phyloP scores from a whole-genome alignment of 1,140 invertebrate genomes.

The Phocides pigmalion region DNA sequence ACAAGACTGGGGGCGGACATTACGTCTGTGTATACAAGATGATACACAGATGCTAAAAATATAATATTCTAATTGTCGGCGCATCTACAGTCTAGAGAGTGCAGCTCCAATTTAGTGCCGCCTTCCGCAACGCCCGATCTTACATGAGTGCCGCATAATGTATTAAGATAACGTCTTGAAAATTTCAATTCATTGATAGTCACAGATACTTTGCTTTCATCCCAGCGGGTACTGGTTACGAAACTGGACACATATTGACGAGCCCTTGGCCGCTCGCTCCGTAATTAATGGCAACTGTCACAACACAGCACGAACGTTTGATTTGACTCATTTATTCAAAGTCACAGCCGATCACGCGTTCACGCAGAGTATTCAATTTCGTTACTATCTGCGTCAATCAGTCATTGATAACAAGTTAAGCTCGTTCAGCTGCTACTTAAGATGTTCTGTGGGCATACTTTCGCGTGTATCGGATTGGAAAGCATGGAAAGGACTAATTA shows the following conservation, averaged over 20 bases:
- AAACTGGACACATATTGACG: conserved; percentile 20
- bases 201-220: conserved; percentile 14
- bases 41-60: no score
- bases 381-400: conserved; percentile 29
- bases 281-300: conserved; percentile 25
- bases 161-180: neutral
- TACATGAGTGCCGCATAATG: no score
- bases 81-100: no score
- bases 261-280: conserved; percentile 12
- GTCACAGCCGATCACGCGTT: conserved; percentile 14
- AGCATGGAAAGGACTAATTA: neutral
- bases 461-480: conserved; percentile 12
- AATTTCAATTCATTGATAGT: conserved; percentile 6
- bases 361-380: conserved; percentile 29
- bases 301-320: conserved; percentile 31
- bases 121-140: no score
- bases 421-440: conserved; percentile 19
- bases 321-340: conserved; percentile 22
- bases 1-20: no score
- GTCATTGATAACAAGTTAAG: conserved; percentile 29
- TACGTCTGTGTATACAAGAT: no score
- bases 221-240: conserved; percentile 17
- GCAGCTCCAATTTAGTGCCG: no score
- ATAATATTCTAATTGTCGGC: no score
- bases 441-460: neutral